Evolutionary conservation across 2,113 vertebrate species (phyloP).

Genomic region (Microtus montanus): DNA sequence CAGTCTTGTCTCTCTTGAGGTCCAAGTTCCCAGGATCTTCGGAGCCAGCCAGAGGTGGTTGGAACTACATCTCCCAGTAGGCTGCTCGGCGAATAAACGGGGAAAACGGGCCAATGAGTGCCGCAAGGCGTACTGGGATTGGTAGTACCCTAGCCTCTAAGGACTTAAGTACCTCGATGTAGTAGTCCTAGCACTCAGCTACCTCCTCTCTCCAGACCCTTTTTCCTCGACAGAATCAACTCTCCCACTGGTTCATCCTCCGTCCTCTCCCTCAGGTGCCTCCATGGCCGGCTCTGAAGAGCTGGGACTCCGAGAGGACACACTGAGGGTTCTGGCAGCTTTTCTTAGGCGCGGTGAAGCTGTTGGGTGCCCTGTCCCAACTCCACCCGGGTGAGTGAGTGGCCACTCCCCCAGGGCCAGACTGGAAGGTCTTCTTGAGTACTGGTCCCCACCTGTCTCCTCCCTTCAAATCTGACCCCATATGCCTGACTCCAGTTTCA

Average conservation of each 20-base stretch:
- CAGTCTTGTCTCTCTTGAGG: background rate
- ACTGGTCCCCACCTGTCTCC: background rate
- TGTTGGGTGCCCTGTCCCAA: constrained; percentile 49
- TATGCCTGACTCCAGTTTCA: background rate
- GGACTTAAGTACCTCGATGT: background rate
- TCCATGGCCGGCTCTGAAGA: constrained; percentile 74
- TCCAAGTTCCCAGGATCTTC: background rate
- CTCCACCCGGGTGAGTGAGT: constrained; percentile 69
- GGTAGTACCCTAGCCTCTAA: constrained; percentile 51
- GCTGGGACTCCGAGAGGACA: constrained; percentile 76
- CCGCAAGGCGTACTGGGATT: constrained; percentile 49
- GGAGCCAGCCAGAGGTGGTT: too few relatives aligned
- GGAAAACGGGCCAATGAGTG: background rate
- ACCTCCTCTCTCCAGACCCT: too few relatives aligned
- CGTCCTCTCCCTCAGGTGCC: constrained; percentile 51
- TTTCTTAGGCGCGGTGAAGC: constrained; percentile 76
- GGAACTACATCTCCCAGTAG: constrained; percentile 69
- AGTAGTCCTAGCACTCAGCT: too few relatives aligned
- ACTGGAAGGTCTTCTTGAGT: background rate
- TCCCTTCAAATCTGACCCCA: background rate
- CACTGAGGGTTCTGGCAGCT: constrained; percentile 78
- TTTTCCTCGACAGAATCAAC: background rate
- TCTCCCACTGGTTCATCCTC: background rate
- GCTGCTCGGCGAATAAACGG: background rate
- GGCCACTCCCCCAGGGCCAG: background rate